These are phyloP conservation scores for Lepidurus couesii DNA, from an alignment of 1,140 invertebrate genomes.

Conservation along the genomic window DNA sequence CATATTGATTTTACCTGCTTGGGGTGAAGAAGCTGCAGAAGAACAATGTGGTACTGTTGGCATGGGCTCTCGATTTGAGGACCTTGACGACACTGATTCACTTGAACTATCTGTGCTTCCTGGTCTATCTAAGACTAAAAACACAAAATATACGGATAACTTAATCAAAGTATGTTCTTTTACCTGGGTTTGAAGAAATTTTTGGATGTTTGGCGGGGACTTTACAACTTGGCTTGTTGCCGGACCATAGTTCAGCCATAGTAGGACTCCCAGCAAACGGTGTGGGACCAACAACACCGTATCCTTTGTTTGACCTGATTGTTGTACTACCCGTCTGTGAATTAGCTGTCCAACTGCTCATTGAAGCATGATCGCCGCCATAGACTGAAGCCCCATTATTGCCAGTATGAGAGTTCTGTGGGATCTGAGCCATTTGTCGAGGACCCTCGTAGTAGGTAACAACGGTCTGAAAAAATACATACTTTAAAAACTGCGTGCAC, in stretches of 20 bases:
- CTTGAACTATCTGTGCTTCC: slow-evolving; percentile 52
- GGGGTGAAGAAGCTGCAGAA: slow-evolving; percentile 36
- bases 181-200: slow-evolving; percentile 25
- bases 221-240: slow-evolving; percentile 24
- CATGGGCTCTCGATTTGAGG: slow-evolving; percentile 28
- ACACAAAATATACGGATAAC: background rate
- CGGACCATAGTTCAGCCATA: slow-evolving; percentile 32
- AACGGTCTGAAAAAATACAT: background rate
- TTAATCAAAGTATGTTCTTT: background rate
- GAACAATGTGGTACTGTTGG: slow-evolving; percentile 42
- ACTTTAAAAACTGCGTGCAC: background rate
- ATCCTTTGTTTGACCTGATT: slow-evolving; percentile 18
- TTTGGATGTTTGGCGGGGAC: slow-evolving; percentile 23
- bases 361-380: background rate
- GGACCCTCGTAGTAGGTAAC: slow-evolving; percentile 29
- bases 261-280: slow-evolving; percentile 30
- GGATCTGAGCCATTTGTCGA: background rate
- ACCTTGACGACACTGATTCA: slow-evolving; percentile 56
- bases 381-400: slow-evolving; percentile 22
- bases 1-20: background rate
- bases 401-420: background rate
- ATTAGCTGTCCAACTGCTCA: slow-evolving; percentile 2
- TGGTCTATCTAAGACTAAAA: slow-evolving; percentile 28
- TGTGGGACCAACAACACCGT: background rate
- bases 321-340: background rate